Evolutionary conservation across 2,888 invertebrate genomes (phyloP).

Genomic region (Leptopterna dolabrata): DNA sequence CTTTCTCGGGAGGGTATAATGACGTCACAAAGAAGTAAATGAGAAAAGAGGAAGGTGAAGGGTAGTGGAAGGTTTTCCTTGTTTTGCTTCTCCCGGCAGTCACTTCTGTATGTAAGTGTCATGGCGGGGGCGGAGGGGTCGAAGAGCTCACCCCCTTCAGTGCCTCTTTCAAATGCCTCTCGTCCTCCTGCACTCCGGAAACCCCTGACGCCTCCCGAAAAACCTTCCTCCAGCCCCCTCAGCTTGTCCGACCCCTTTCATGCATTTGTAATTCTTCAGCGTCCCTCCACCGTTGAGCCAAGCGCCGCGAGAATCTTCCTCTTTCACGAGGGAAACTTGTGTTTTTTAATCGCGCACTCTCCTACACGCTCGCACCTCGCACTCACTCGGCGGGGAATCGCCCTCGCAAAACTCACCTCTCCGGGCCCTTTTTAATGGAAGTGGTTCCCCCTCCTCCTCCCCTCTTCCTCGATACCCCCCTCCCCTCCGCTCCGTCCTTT

Average conservation of each 20-base stretch:
- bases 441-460: background rate
- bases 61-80: constrained; percentile 19
- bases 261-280: background rate
- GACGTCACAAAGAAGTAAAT: constrained; percentile 48
- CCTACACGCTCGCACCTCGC: background rate
- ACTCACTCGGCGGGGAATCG: background rate
- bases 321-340: constrained; percentile 22
- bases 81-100: constrained; percentile 19
- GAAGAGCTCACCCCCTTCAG: constrained; percentile 39
- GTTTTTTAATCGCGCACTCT: constrained; percentile 15
- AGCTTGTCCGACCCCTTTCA: background rate
- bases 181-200: background rate
- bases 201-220: background rate
- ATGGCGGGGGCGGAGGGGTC: background rate
- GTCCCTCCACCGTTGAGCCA: background rate
- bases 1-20: constrained; percentile 36
- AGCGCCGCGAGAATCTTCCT: background rate
- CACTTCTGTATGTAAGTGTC: constrained; percentile 36
- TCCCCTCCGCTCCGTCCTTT: background rate
- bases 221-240: background rate
- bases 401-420: constrained; percentile 22
- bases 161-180: background rate
- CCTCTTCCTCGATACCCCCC: background rate
- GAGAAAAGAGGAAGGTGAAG: constrained; percentile 37
- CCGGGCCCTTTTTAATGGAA: constrained; percentile 6